Evolutionary conservation across 2,797 vertebrate genomes (phyloP).

Genomic region (Fundulus diaphanus): DNA sequence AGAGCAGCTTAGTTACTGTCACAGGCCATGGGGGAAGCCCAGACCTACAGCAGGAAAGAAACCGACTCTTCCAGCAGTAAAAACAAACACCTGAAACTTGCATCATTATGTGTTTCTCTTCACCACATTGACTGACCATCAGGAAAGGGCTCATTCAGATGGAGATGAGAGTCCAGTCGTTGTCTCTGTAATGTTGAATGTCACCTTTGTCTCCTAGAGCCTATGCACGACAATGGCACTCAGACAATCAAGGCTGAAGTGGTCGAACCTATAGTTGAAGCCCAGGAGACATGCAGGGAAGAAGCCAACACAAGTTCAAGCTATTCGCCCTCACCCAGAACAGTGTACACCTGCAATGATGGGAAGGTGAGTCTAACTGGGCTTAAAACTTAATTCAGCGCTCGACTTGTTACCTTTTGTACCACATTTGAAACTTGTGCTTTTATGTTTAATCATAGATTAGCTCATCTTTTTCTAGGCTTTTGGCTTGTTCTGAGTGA

Average conservation of each 20-base stretch:
- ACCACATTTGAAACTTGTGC: not conserved
- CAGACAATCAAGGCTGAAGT: constrained; percentile 89
- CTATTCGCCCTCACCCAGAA: constrained; percentile 84
- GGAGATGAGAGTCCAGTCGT: constrained; percentile 1
- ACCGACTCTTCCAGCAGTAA: constrained; percentile 21
- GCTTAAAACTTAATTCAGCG: not conserved
- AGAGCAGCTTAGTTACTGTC: constrained; percentile 78
- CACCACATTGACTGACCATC: not conserved
- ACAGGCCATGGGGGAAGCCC: constrained; percentile 49
- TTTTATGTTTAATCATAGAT: constrained; percentile 5
- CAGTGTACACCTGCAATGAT: constrained; percentile 86
- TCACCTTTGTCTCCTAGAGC: constrained; percentile 53
- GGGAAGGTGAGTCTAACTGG: constrained; percentile 77
- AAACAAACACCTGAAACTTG: not conserved
- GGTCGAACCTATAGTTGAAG: constrained; percentile 83
- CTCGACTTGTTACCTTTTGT: not conserved
- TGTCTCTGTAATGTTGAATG: constrained; percentile 7
- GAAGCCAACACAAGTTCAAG: constrained; percentile 88
- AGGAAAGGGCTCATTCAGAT: not conserved
- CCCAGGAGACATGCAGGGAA: constrained; percentile 82
- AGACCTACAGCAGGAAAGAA: constrained; percentile 32
- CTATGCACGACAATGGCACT: constrained; percentile 87
- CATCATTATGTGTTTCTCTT: not conserved
- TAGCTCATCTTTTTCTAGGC: not conserved
- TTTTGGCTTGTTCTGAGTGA: not conserved